These are phyloP conservation scores for Drosophila tsacasi DNA, from an alignment of 1,140 invertebrate species.

Conservation along the genomic window DNA sequence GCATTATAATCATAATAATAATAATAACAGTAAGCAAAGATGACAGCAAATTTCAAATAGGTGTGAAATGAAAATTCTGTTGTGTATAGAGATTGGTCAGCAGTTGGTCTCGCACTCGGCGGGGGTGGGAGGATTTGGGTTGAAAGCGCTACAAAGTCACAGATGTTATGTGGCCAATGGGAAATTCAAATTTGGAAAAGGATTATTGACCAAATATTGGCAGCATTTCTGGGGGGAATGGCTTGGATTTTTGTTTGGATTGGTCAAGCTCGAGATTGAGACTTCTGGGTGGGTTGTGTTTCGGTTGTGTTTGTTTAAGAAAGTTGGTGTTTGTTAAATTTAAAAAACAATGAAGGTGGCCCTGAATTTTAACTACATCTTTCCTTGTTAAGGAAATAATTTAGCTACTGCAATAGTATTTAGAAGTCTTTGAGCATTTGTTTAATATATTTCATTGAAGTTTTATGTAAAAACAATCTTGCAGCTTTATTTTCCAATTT, in stretches of 20 bases:
- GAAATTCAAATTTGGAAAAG: conserved; percentile 64
- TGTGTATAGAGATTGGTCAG: conserved; percentile 45
- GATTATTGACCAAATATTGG: conserved; percentile 59
- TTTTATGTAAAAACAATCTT: no score
- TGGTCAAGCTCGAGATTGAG: conserved; percentile 7
- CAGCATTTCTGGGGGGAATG: conserved; percentile 9
- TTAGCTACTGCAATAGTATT: neutral
- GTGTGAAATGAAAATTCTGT: conserved; percentile 62
- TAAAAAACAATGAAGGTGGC: no score
- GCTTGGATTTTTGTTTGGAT: conserved; percentile 18
- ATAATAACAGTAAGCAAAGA: conserved; percentile 61
- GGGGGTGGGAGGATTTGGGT: conserved; percentile 11
- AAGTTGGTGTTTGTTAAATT: neutral
- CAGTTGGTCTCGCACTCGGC: conserved; percentile 30
- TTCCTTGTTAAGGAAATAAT: no score
- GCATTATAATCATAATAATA: conserved; percentile 79
- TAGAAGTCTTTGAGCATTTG: neutral
- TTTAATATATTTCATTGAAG: neutral
- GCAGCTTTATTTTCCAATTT: neutral
- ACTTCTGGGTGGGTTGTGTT: neutral
- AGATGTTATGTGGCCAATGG: conserved; percentile 53
- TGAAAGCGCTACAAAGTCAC: conserved; percentile 43
- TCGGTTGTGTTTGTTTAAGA: neutral
- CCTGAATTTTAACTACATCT: no score
- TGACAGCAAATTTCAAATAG: conserved; percentile 62